Evolutionary conservation across 2,113 vertebrate species (phyloP).

Genomic region (Mus musculus): DNA sequence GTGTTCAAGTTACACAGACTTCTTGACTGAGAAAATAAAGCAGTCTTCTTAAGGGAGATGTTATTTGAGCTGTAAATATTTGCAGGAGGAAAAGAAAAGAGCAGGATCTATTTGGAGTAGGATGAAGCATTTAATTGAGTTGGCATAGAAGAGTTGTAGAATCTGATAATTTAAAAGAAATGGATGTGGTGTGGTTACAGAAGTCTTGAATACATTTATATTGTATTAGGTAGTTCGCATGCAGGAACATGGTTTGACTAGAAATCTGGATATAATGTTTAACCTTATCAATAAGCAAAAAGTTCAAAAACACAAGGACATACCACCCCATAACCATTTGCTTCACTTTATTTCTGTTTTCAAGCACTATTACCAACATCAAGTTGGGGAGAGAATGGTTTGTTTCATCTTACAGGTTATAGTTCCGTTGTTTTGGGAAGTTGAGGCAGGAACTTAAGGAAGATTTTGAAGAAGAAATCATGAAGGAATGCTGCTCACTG

Average conservation of each 20-base stretch:
- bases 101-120: conserved; percentile 25
- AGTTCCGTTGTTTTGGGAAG: neutral
- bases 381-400: neutral
- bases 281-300: neutral
- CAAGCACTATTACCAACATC: too few relatives aligned
- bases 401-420: neutral
- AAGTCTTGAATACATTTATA: neutral
- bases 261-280: neutral
- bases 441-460: neutral
- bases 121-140: conserved; percentile 41
- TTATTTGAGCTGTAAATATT: conserved; percentile 47
- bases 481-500: neutral
- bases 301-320: neutral
- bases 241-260: neutral
- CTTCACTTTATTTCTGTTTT: neutral
- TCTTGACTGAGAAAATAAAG: conserved; percentile 42
- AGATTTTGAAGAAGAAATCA: neutral
- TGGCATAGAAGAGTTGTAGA: neutral
- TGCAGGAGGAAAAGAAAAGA: conserved; percentile 46
- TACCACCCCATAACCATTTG: neutral
- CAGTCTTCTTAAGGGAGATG: conserved; percentile 3
- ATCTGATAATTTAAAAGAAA: neutral
- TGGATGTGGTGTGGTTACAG: neutral
- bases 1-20: neutral
- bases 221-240: neutral